Evolutionary conservation across 2,113 vertebrate species (phyloP).

Genomic region (Zapornia atra): DNA sequence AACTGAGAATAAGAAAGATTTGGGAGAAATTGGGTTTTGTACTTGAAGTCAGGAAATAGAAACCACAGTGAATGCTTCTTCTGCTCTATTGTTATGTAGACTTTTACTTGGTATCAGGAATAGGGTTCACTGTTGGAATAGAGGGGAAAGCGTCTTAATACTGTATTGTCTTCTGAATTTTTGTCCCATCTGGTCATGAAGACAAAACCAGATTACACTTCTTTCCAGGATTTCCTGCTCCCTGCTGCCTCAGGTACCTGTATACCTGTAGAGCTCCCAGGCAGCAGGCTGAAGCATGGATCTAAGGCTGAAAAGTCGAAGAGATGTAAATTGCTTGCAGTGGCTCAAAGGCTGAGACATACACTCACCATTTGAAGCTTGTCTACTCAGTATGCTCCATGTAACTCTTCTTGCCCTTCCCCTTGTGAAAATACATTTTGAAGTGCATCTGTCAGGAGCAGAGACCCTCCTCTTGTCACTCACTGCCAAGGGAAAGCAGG

Average conservation of each 20-base stretch:
- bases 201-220: background rate
- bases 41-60: background rate
- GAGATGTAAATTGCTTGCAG: background rate
- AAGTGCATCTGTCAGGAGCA: background rate
- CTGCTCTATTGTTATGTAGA: background rate
- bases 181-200: background rate
- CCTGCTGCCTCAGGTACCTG: background rate
- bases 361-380: background rate
- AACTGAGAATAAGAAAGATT: background rate
- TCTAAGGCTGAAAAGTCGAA: background rate
- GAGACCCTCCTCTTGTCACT: background rate
- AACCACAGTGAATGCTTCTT: background rate
- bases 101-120: background rate
- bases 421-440: background rate
- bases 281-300: background rate
- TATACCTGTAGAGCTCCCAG: background rate
- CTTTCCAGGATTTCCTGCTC: background rate
- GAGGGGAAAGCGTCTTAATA: background rate
- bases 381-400: background rate
- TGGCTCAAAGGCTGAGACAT: fast-evolving
- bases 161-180: background rate
- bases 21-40: background rate
- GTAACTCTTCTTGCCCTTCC: background rate
- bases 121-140: background rate
- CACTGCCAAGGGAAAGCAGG: background rate